These are phyloP conservation scores for Oryzias javanicus DNA, from an alignment of 2,113 vertebrate species.

Conservation along the genomic window DNA sequence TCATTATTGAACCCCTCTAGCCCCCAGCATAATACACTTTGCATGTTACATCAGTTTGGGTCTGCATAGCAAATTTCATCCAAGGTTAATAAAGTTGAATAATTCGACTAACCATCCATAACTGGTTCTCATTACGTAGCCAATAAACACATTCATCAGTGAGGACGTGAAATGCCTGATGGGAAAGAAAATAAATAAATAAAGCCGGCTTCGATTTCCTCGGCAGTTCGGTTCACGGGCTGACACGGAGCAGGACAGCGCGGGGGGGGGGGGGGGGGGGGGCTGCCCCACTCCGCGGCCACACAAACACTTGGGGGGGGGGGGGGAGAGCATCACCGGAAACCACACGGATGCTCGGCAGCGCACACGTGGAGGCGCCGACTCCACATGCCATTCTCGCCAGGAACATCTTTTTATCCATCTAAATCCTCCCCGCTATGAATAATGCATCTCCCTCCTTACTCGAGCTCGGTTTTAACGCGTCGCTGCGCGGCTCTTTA, in stretches of 20 bases:
- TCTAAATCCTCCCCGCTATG: constrained; percentile 72
- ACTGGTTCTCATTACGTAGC: constrained; percentile 86
- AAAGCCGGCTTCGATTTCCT: constrained; percentile 54
- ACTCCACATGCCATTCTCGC: constrained; percentile 62
- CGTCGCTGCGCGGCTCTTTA: constrained; percentile 65
- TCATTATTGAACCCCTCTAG: constrained; percentile 86
- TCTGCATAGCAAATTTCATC: constrained; percentile 81
- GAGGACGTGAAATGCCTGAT: constrained; percentile 79
- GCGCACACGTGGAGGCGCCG: constrained; percentile 35
- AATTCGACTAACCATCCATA: constrained; percentile 92
- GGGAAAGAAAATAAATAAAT: constrained; percentile 17
- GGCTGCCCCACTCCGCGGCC: constrained; percentile 9
- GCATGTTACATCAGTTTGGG: constrained; percentile 86
- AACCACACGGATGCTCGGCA: constrained; percentile 48
- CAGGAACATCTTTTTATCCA: constrained; percentile 76
- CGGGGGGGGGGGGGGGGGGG: not conserved
- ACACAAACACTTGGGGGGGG: constrained; percentile 30
- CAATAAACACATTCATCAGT: constrained; percentile 94
- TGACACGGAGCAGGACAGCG: constrained; percentile 10
- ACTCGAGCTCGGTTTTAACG: constrained; percentile 64
- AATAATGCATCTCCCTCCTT: constrained; percentile 73
- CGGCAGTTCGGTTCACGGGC: constrained; percentile 5
- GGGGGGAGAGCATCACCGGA: constrained; percentile 43
- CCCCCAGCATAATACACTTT: constrained; percentile 81
- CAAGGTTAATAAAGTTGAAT: constrained; percentile 95